Evolutionary conservation across 1,140 invertebrate genomes (phyloP).

Genomic region (Trichomalopsis sarcophagae): DNA sequence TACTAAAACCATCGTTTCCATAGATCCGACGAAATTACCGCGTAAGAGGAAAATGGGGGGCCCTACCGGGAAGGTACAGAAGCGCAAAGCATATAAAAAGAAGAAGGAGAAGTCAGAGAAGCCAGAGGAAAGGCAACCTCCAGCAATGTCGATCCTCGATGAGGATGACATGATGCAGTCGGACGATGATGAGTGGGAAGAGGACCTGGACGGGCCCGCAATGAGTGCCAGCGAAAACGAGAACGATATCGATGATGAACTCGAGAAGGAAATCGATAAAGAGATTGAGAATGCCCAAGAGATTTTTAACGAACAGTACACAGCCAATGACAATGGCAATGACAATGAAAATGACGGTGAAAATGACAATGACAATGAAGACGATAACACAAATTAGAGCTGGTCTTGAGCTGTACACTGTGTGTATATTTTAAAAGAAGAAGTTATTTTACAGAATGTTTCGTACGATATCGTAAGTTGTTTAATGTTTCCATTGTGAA

Average conservation of each 20-base stretch:
- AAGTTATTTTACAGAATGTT: background rate
- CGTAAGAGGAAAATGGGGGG: conserved; percentile 44
- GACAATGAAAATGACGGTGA: background rate
- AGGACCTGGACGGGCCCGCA: background rate
- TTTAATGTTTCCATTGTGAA: conserved; percentile 11
- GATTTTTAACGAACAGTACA: background rate
- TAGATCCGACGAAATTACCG: conserved; percentile 59
- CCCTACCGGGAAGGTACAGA: background rate
- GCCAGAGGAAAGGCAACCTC: background rate
- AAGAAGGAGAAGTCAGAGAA: conserved; percentile 26
- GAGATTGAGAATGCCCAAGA: background rate
- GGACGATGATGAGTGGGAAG: conserved; percentile 41
- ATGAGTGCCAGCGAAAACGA: background rate
- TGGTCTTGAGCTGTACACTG: no score
- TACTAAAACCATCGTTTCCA: conserved; percentile 27
- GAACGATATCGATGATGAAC: background rate
- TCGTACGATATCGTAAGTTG: background rate
- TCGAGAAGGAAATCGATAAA: background rate
- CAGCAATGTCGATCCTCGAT: background rate
- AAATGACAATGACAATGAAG: background rate
- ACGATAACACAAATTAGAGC: background rate
- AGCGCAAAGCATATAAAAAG: conserved; percentile 30
- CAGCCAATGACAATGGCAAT: background rate
- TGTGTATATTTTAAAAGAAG: background rate
- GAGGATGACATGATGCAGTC: background rate